Evolutionary conservation across 2,113 vertebrate species (phyloP), one percentile per base, ranked within the genome.

Genomic region (Tachuris rubrigastra): DNA sequence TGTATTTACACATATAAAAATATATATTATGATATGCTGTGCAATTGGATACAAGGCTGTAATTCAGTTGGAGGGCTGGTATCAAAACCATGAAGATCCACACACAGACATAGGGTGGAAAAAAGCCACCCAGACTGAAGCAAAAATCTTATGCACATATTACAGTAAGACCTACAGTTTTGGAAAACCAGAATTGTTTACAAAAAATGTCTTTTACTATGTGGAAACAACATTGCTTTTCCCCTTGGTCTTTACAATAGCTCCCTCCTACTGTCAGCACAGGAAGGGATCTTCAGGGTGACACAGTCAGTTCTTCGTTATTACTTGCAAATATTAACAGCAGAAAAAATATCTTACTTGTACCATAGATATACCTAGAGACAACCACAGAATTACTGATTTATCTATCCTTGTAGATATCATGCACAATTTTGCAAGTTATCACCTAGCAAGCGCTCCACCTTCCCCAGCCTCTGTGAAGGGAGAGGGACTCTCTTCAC

Each of bases 1-100:
- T 14, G 35, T 62, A 87, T 93, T 87, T 91, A 82, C 74, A 93
- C 5, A 39, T 81, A 94, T 8, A 96, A 84, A 85, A 83, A 90
- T 37, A 75, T 14, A 59, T 86, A 73, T 76, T 30, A 68, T 30
- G 58, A 76, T 73, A 65, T 5, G n/a, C 76, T 87, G 76, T 86
- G 86, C 86, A 84, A 62, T 16, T 62, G 63, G 81, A 53, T 83
- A 66, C 55, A 59, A 74, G 80, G 65, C 86, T 89, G 82, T 37
- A 68, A 78, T 41, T 85, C 65, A 65, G 59, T 35, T 56, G 71
- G 41, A 74, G 19, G 53, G 60, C 46, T 46, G 76, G 17, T 66
- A 86, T 28, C 50, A 89, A 84, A 94, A 35, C 31, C 68, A 37
- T 10, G 10, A 62, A 52, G 52, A 74, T 39, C 20, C 33, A 4